Conservation (phyloP, 2,113 vertebrate species). For the Pontoporia blainvillei region DNA sequence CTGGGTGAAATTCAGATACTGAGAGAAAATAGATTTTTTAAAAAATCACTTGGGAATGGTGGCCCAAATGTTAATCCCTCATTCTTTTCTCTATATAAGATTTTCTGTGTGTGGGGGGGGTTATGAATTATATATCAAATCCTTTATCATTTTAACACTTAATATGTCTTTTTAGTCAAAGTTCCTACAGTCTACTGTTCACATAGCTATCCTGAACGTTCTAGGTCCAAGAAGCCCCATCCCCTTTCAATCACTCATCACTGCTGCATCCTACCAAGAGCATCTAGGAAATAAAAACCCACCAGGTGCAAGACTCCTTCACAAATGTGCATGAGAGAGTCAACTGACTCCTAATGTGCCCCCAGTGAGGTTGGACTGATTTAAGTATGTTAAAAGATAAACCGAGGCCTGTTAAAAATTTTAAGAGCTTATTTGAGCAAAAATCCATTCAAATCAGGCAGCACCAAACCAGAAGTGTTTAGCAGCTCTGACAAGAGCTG, state of each 20-base stretch:
- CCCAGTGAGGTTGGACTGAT: background rate
- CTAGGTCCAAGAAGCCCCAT: background rate
- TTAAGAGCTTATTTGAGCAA: background rate
- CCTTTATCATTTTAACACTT: background rate
- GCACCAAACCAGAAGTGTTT: background rate
- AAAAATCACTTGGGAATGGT: background rate
- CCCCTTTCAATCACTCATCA: background rate
- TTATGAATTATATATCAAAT: background rate
- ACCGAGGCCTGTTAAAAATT: background rate
- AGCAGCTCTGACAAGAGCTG: background rate
- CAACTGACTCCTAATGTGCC: background rate
- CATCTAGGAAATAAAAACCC: background rate
- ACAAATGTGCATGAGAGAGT: rapidly evolving
- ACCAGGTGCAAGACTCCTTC: background rate
- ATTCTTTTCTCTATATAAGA: background rate
- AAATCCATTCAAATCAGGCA: background rate
- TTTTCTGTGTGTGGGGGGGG: background rate
- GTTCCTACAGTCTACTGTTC: background rate
- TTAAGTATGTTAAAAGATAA: background rate
- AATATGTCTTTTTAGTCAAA: background rate
- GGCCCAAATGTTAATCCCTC: background rate
- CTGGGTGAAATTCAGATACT: background rate
- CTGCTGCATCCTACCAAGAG: background rate
- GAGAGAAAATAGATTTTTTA: background rate
- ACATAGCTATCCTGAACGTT: background rate